phyloP scores from a whole-genome alignment of 2,888 invertebrate genomes.

The Agrypnus murinus region DNA sequence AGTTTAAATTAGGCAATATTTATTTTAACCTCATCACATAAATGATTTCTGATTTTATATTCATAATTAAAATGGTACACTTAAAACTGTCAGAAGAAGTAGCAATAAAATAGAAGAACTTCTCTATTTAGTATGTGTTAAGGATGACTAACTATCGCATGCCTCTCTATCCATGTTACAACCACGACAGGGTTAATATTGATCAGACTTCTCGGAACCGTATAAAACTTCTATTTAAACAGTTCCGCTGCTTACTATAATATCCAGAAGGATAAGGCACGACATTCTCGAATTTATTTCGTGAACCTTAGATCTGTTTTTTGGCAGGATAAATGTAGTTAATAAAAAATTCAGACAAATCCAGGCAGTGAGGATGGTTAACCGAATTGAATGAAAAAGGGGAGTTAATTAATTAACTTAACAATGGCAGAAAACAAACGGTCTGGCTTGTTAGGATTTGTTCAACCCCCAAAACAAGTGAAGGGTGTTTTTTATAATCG shows the following conservation, averaged over 20 bases:
- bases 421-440: slow-evolving; percentile 8
- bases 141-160: slow-evolving; percentile 17
- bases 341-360: neutral
- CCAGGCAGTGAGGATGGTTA: neutral
- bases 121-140: too few species aligned
- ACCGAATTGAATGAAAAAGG: slow-evolving; percentile 6
- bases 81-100: too few species aligned
- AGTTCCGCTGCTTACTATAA: slow-evolving; percentile 22
- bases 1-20: too few species aligned
- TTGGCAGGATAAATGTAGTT: neutral
- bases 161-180: slow-evolving; percentile 27
- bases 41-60: too few species aligned
- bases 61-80: too few species aligned
- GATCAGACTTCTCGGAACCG: slow-evolving; percentile 46
- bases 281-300: slow-evolving; percentile 30
- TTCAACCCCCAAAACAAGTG: slow-evolving; percentile 10
- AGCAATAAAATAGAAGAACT: too few species aligned
- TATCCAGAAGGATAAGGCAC: slow-evolving; percentile 29
- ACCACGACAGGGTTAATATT: slow-evolving; percentile 40
- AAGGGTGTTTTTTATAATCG: too few species aligned
- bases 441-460: slow-evolving; percentile 18
- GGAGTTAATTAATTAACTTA: slow-evolving; percentile 11
- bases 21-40: too few species aligned
- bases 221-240: slow-evolving; percentile 37
- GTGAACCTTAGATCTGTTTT: slow-evolving; percentile 10